Evolutionary conservation across 2,888 invertebrate genomes (phyloP).

Genomic region (Caenorhabditis sp.): DNA sequence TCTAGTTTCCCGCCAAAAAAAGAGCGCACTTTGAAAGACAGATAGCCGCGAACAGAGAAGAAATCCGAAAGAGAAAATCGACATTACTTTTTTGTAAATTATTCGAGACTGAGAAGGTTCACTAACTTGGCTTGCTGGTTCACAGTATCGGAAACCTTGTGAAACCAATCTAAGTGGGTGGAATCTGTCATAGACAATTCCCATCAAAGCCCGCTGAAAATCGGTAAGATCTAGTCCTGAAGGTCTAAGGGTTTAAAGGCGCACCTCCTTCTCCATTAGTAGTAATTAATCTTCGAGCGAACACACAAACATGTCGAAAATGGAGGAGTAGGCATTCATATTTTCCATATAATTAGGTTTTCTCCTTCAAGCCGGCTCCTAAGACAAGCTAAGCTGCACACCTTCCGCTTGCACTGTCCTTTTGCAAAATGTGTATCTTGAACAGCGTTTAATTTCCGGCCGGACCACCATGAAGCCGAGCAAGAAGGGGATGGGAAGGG

Average conservation of each 20-base stretch:
- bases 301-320: neutral
- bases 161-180: neutral
- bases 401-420: too few species aligned
- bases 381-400: too few species aligned
- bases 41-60: neutral
- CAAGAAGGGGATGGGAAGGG: too few species aligned
- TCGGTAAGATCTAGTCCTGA: neutral
- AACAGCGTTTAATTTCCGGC: too few species aligned
- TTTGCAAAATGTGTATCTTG: too few species aligned
- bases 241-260: too few species aligned
- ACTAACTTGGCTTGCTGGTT: neutral
- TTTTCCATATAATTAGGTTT: neutral
- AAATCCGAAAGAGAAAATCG: neutral
- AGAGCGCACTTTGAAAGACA: conserved; percentile 21
- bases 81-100: neutral
- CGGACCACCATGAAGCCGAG: too few species aligned
- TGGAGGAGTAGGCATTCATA: neutral
- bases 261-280: neutral
- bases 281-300: neutral
- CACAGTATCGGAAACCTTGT: neutral
- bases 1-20: neutral
- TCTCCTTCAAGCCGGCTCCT: neutral
- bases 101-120: neutral
- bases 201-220: neutral
- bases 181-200: neutral